A percentile compares a stretch with the other conserved stretches of the same genome.
Evolutionary conservation across 1,140 invertebrate species (phyloP).

Genomic region (Drosophila pandora): DNA sequence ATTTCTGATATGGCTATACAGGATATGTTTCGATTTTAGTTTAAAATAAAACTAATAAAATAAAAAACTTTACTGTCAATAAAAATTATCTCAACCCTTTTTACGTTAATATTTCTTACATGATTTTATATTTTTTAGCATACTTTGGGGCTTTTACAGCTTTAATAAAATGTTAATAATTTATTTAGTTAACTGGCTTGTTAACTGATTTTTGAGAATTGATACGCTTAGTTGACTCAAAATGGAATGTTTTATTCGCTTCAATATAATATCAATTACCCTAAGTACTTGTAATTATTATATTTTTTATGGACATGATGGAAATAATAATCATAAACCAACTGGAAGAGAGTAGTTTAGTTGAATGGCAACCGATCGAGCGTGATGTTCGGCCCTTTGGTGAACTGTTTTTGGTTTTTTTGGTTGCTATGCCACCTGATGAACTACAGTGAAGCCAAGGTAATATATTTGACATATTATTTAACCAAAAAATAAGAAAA

Average conservation of each 20-base stretch:
- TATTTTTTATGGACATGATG: background rate
- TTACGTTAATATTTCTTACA: background rate
- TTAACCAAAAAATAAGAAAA: background rate
- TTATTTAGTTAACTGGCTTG: background rate
- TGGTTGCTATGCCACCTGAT: conserved; percentile 19
- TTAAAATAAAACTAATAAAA: too few species aligned
- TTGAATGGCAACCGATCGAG: background rate
- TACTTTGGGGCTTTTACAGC: background rate
- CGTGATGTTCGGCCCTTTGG: conserved; percentile 22
- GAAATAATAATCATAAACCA: background rate
- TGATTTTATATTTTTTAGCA: background rate
- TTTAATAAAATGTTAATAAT: background rate
- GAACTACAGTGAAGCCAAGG: conserved; percentile 16
- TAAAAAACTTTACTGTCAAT: too few species aligned
- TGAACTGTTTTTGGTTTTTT: conserved; percentile 5
- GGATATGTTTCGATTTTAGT: too few species aligned
- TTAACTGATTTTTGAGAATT: background rate
- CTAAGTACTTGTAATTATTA: background rate
- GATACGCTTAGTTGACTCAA: background rate
- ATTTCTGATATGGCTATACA: too few species aligned
- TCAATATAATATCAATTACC: background rate
- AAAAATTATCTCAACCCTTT: background rate
- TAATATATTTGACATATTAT: background rate
- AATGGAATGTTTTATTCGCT: background rate
- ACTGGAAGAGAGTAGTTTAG: conserved; percentile 3